Evolutionary conservation across 1,140 invertebrate genomes (phyloP).

Genomic region (Scaptomyza pallida): DNA sequence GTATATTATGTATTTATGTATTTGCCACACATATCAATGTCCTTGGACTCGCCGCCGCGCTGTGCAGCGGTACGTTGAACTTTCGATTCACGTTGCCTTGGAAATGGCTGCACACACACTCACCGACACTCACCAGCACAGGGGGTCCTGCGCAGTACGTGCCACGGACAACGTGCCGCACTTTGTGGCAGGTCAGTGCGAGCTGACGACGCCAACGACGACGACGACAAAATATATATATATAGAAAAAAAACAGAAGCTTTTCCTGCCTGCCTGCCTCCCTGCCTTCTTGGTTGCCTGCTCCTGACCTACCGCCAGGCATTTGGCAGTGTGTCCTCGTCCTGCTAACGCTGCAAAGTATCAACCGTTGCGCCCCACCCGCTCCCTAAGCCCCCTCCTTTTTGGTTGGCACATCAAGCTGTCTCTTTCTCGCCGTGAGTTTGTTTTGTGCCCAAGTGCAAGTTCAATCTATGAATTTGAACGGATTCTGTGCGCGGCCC

Average conservation of each 20-base stretch:
- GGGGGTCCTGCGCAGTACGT: slow-evolving; percentile 57
- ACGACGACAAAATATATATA: too few relatives aligned
- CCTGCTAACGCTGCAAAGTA: slow-evolving; percentile 50
- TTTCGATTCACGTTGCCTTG: slow-evolving; percentile 73
- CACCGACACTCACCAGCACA: slow-evolving; percentile 6
- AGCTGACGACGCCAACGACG: slow-evolving; percentile 8
- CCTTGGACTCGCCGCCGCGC: slow-evolving; percentile 68
- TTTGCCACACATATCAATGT: slow-evolving; percentile 65
- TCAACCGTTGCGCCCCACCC: too few relatives aligned
- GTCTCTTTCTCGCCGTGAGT: slow-evolving; percentile 22
- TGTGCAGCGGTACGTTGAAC: slow-evolving; percentile 69
- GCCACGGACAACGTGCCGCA: slow-evolving; percentile 42
- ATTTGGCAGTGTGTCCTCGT: slow-evolving; percentile 31
- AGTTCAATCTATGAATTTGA: slow-evolving; percentile 80
- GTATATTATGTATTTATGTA: neutral
- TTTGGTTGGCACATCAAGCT: slow-evolving; percentile 15
- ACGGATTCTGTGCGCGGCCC: slow-evolving; percentile 73
- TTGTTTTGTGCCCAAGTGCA: slow-evolving; percentile 75
- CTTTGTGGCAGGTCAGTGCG: slow-evolving; percentile 70
- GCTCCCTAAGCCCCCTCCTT: neutral
- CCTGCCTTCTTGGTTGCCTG: slow-evolving; percentile 7
- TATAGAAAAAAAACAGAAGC: too few relatives aligned
- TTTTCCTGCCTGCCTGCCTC: slow-evolving; percentile 4
- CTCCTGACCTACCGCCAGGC: slow-evolving; percentile 59
- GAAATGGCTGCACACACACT: slow-evolving; percentile 48